Base-by-base conservation (phyloP, 2,888 invertebrate genomes). In the Limenitis camilla region DNA sequence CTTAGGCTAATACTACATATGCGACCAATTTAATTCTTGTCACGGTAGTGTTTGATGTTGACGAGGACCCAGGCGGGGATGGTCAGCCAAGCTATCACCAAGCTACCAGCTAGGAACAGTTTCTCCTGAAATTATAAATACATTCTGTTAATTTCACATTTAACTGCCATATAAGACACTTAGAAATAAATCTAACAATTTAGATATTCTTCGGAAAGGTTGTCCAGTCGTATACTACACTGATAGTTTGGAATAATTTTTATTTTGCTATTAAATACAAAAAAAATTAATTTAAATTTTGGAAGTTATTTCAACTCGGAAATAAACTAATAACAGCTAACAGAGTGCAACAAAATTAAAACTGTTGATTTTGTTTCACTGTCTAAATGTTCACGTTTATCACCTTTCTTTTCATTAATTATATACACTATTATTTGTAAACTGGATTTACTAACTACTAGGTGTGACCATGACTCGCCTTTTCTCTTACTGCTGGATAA, bases 11-110 rank as follows among this genome's bases (percentile, higher is more conserved):
- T 38, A 53, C 47, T 55, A 53, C 49, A 43, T 38, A 29, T 32
- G 19, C 38, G 31, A 29, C 7, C 47, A 8, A 40, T 56, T 74
- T 72, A 81, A 52, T 76, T 71, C 50, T 72, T 65, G 52, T 65
- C 63, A 11, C 81, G 81, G 74, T 86, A 87, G 61, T 81, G 60
- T 58, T 83, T 86, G 61, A 87, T 78, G 78, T 87, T 81, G 43
- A 73, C 62, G 0, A 86, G 72, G 0, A 87, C 84, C 76, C 79
- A 86, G 32, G 71, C 68, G 0, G 87, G 87, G 55, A 85, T 61
- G 0, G 67, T 63, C 0, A 72, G 62, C 86, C 86, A 86, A 10
- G 82, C 77, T 0, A 80, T 19, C 6, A 84, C 68, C 84, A 87
- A 83, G 0, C 67, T 9, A 0, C 60, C 29, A 0, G 72, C 63